A percentile compares a stretch with the other conserved stretches of the same genome.
phyloP scores from a whole-genome alignment of 2,113 vertebrate species.

The Blennius ocellaris region DNA sequence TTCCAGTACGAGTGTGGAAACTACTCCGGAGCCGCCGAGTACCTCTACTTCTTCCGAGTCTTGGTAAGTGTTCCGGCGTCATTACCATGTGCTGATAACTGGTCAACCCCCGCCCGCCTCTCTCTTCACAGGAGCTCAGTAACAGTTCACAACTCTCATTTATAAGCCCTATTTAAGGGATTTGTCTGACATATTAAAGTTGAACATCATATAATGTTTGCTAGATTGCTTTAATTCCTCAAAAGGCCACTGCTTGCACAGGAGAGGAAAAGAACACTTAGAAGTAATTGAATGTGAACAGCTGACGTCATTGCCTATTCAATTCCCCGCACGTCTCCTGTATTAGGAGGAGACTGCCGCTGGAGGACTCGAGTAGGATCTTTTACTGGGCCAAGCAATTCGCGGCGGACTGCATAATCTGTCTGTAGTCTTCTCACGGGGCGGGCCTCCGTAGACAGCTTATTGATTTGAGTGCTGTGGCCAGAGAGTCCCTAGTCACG shows the following conservation, averaged over 20 bases:
- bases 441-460: conserved; percentile 57
- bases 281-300: conserved; percentile 76
- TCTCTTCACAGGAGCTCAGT: conserved; percentile 47
- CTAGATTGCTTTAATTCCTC: conserved; percentile 57
- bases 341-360: conserved; percentile 62
- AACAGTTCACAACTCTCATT: conserved; percentile 32
- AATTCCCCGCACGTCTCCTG: conserved; percentile 68
- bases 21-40: conserved; percentile 97
- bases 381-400: conserved; percentile 80
- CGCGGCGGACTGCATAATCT: conserved; percentile 76
- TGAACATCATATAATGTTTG: conserved; percentile 50
- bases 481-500: conserved; percentile 73
- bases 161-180: conserved; percentile 30
- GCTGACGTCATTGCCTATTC: conserved; percentile 71
- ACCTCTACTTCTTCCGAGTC: conserved; percentile 97
- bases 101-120: background rate
- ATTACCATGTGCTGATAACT: conserved; percentile 20
- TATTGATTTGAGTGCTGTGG: conserved; percentile 77
- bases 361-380: conserved; percentile 67
- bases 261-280: conserved; percentile 60
- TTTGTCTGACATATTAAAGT: conserved; percentile 52
- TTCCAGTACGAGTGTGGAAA: conserved; percentile 99
- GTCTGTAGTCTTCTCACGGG: conserved; percentile 72
- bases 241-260: conserved; percentile 37
- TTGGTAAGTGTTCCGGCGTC: conserved; percentile 87